These are phyloP conservation scores for Raja brachyura DNA, from an alignment of 2,113 vertebrate species.

Conservation along the genomic window DNA sequence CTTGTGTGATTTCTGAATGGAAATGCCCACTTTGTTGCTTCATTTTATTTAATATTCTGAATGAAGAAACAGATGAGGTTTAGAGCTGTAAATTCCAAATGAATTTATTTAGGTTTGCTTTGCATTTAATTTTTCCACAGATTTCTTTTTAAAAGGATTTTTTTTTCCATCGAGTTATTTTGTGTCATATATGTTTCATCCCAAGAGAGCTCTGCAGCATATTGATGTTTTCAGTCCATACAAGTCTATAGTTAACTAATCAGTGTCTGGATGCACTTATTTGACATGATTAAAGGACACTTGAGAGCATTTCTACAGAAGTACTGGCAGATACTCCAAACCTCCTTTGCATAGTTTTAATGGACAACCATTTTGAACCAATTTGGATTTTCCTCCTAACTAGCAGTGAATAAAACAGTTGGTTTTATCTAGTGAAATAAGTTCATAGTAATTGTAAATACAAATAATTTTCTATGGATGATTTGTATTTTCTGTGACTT, in stretches of 20 bases:
- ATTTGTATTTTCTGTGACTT: neutral
- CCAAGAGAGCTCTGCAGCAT: neutral
- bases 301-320: conserved; percentile 9
- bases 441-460: neutral
- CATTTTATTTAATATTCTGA: no score
- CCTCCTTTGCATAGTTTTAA: neutral
- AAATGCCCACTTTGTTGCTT: no score
- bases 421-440: neutral
- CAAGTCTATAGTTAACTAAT: neutral
- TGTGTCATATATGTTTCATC: neutral
- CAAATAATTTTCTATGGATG: neutral
- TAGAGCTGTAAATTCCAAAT: neutral
- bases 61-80: no score
- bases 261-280: neutral
- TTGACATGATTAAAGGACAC: conserved; percentile 5
- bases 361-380: neutral
- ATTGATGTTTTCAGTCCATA: neutral
- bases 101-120: neutral
- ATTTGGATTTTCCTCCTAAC: neutral
- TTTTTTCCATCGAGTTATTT: neutral
- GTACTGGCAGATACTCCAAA: neutral
- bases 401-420: neutral
- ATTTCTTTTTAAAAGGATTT: neutral
- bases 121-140: neutral
- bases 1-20: neutral